phyloP scores from a whole-genome alignment of 2,113 vertebrate species.

The Passer domesticus region DNA sequence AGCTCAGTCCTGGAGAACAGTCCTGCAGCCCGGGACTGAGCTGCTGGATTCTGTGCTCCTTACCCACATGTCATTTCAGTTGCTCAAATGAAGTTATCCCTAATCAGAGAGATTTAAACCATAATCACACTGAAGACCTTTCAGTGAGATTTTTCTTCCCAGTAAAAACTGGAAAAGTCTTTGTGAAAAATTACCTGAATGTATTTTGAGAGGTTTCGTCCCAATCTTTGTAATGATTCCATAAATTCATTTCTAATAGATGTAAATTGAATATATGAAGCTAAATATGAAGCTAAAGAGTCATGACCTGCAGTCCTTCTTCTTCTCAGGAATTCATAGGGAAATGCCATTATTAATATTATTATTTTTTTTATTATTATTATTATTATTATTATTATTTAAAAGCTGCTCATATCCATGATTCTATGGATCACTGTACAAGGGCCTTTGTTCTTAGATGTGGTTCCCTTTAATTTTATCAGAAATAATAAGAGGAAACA shows the following conservation, averaged over 20 bases:
- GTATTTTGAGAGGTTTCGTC: not conserved
- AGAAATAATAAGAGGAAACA: not conserved
- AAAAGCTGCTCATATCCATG: not conserved
- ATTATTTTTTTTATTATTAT: not conserved
- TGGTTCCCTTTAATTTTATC: not conserved
- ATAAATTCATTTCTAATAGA: not conserved
- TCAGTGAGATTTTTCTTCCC: not conserved
- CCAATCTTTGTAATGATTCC: not conserved
- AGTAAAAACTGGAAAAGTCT: not conserved
- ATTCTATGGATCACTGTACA: not conserved
- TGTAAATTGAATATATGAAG: not conserved
- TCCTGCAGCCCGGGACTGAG: not conserved
- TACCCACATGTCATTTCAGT: not conserved
- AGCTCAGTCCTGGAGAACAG: not conserved
- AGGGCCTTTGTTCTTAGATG: not conserved
- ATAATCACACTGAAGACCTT: not conserved
- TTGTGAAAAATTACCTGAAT: not conserved
- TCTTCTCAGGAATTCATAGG: not conserved
- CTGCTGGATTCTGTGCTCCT: not conserved
- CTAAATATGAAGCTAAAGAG: not conserved
- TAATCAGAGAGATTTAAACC: not conserved
- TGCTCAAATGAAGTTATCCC: not conserved
- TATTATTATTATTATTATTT: not conserved
- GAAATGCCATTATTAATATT: not conserved
- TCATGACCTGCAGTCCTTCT: not conserved